Conservation (phyloP, 2,797 vertebrate genomes). For the Scleropages formosus region DNA sequence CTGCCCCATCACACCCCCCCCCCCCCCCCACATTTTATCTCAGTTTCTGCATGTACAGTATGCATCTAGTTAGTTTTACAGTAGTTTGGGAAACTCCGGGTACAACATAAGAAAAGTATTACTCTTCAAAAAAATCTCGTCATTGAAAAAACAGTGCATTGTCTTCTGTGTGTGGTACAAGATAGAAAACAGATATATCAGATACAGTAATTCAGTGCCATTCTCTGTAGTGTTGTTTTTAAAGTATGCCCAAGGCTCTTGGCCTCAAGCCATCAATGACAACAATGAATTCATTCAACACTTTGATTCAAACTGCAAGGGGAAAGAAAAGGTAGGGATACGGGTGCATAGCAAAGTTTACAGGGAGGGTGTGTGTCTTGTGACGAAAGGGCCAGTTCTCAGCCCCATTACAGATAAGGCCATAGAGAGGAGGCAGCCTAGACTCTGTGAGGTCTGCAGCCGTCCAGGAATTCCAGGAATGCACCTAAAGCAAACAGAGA, state of each 20-base stretch:
- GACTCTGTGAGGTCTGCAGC: slow-evolving; percentile 55
- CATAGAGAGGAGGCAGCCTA: slow-evolving; percentile 54
- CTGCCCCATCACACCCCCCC: too few relatives aligned
- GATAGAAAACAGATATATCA: slow-evolving; percentile 7
- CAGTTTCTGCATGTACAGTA: too few relatives aligned
- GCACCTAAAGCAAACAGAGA: slow-evolving; percentile 72
- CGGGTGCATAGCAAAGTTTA: slow-evolving; percentile 18
- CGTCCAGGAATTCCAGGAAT: slow-evolving; percentile 71
- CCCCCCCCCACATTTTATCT: too few relatives aligned
- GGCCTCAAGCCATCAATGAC: slow-evolving; percentile 57
- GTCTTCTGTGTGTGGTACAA: slow-evolving; percentile 49
- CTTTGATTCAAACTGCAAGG: slow-evolving; percentile 51
- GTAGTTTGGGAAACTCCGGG: too few relatives aligned
- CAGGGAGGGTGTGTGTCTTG: slow-evolving; percentile 11
- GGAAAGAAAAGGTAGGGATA: slow-evolving; percentile 40
- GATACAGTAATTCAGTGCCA: not conserved
- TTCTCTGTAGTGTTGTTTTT: slow-evolving; percentile 37
- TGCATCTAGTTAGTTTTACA: too few relatives aligned
- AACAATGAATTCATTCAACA: slow-evolving; percentile 64
- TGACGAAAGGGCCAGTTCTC: slow-evolving; percentile 28
- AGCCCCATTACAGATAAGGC: slow-evolving; percentile 42
- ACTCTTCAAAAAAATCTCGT: not conserved
- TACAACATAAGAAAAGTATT: too few relatives aligned
- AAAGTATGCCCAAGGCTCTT: slow-evolving; percentile 45
- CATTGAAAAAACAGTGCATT: slow-evolving; percentile 42